Percentiles rank a stretch among this genome's conserved stretches.
Conservation (phyloP, 2,888 invertebrate species). For the Liodrosophila aerea region DNA sequence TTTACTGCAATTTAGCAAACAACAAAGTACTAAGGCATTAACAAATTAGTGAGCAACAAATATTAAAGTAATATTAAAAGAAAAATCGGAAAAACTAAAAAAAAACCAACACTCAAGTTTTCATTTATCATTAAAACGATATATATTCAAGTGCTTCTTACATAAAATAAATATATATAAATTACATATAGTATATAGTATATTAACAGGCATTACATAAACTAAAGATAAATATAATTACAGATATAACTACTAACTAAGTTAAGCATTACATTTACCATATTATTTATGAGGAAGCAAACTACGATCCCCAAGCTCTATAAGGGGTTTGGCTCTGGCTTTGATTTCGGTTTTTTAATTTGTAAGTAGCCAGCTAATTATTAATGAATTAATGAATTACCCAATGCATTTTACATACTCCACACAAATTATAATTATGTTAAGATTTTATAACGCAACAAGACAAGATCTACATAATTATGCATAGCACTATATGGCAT, state of each 20-base stretch:
- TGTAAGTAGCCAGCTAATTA: conserved; percentile 64
- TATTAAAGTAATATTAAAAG: conserved; percentile 19
- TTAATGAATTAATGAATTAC: conserved; percentile 53
- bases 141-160: conserved; percentile 83
- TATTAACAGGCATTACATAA: conserved; percentile 53
- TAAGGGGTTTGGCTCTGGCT: background rate
- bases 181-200: conserved; percentile 60
- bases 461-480: conserved; percentile 7
- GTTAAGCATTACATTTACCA: conserved; percentile 63
- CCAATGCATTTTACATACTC: conserved; percentile 62
- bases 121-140: conserved; percentile 81
- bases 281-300: conserved; percentile 58
- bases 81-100: conserved; percentile 15
- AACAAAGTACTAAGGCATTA: conserved; percentile 40
- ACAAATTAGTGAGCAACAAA: conserved; percentile 46
- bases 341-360: conserved; percentile 66
- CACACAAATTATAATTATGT: conserved; percentile 61
- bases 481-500: background rate
- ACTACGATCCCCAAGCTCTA: conserved; percentile 31
- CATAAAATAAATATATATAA: conserved; percentile 77
- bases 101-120: conserved; percentile 53
- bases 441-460: conserved; percentile 73
- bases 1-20: conserved; percentile 52
- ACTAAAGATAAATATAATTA: conserved; percentile 19
- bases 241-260: conserved; percentile 62